phyloP scores from a whole-genome alignment of 2,888 invertebrate genomes.

The Abrostola tripartita region DNA sequence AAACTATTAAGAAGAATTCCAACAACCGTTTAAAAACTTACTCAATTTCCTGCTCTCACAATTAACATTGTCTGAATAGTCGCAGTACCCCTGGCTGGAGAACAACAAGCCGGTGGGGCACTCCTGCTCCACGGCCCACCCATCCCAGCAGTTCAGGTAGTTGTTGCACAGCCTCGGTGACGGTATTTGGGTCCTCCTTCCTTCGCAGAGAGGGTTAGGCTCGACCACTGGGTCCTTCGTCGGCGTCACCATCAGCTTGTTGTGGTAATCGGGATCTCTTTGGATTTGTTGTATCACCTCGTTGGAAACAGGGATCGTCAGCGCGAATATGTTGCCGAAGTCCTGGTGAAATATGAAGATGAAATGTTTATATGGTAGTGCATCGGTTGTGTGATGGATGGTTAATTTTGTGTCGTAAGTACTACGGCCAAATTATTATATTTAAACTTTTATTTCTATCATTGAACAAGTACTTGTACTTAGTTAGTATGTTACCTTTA shows the following conservation, averaged over 20 bases:
- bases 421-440: no score
- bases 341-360: slow-evolving; percentile 45
- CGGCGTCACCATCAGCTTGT: slow-evolving; percentile 70
- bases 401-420: no score
- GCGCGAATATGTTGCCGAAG: slow-evolving; percentile 69
- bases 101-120: slow-evolving; percentile 90
- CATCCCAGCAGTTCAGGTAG: slow-evolving; percentile 92
- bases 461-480: no score
- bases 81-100: slow-evolving; percentile 89
- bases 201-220: slow-evolving; percentile 77
- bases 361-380: no score
- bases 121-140: slow-evolving; percentile 89
- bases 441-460: no score
- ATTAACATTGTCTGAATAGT: slow-evolving; percentile 90
- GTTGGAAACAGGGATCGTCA: slow-evolving; percentile 81
- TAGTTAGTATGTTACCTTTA: no score
- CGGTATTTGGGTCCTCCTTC: slow-evolving; percentile 89
- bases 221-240: slow-evolving; percentile 71
- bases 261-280: slow-evolving; percentile 76
- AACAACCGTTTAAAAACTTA: slow-evolving; percentile 53
- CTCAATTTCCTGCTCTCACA: slow-evolving; percentile 86
- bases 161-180: slow-evolving; percentile 88
- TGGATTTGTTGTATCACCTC: slow-evolving; percentile 77
- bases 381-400: no score
- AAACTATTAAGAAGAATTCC: no score